Percentiles rank a stretch among this genome's conserved stretches.
These are phyloP conservation scores for Lissonota sp. DNA, from an alignment of 2,888 invertebrate genomes.

Conservation along the genomic window DNA sequence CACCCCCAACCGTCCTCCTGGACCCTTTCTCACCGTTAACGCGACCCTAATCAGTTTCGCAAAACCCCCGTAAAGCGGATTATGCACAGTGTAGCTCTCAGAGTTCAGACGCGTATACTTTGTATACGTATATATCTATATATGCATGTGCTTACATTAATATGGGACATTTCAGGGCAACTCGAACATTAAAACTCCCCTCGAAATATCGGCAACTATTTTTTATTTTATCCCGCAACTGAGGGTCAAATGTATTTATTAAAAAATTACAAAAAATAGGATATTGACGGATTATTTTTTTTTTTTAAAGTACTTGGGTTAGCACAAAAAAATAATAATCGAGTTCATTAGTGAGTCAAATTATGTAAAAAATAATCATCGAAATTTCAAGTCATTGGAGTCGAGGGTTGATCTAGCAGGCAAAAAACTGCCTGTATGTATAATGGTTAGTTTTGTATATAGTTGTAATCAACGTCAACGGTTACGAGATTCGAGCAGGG, in stretches of 20 bases:
- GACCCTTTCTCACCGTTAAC: constrained; percentile 63
- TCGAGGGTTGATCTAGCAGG: neutral
- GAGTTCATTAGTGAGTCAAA: too few relatives aligned
- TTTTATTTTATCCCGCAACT: too few relatives aligned
- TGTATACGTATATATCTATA: constrained; percentile 16
- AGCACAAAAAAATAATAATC: too few relatives aligned
- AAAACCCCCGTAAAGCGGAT: constrained; percentile 68
- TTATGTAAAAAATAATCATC: too few relatives aligned
- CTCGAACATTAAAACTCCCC: too few relatives aligned
- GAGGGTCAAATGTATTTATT: too few relatives aligned
- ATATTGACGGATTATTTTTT: too few relatives aligned
- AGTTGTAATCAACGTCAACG: constrained; percentile 44
- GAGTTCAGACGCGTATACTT: constrained; percentile 49
- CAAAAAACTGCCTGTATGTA: neutral
- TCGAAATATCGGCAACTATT: too few relatives aligned
- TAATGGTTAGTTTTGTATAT: neutral
- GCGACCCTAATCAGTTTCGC: constrained; percentile 68
- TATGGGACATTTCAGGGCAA: neutral
- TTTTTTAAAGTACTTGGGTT: too few relatives aligned
- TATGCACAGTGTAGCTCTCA: constrained; percentile 60
- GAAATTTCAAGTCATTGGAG: too few relatives aligned
- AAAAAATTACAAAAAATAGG: too few relatives aligned
- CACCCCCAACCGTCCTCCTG: too few relatives aligned
- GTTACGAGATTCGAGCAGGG: constrained; percentile 54
- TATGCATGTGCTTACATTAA: constrained; percentile 2